A percentile compares a stretch with the other conserved stretches of the same genome.
These are phyloP conservation scores for Pachycephala philippinensis DNA, from an alignment of 2,113 vertebrate species.

Conservation along the genomic window DNA sequence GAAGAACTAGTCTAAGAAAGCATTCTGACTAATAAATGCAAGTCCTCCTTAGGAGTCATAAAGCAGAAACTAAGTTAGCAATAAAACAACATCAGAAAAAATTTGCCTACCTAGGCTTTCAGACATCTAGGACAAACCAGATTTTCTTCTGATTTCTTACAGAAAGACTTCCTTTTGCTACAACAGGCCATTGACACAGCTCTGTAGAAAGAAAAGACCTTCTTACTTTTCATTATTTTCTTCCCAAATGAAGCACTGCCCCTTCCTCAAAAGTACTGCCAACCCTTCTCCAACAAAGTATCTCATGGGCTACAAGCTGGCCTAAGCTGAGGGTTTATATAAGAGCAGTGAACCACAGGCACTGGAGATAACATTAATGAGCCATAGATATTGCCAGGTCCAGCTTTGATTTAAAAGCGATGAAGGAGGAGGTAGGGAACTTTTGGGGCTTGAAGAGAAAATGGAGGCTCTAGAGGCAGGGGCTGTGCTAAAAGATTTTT, in stretches of 20 bases:
- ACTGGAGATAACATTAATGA: background rate
- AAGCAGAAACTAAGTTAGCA: background rate
- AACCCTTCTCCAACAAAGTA: background rate
- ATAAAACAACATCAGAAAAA: background rate
- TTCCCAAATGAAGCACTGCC: background rate
- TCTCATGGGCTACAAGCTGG: background rate
- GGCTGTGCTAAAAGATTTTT: background rate
- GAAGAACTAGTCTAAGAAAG: background rate
- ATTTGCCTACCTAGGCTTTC: background rate
- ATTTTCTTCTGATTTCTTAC: background rate
- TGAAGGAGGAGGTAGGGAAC: accelerated
- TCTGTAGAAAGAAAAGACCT: background rate
- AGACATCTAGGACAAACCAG: background rate
- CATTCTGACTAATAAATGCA: background rate
- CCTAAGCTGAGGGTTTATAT: background rate
- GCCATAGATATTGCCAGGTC: background rate
- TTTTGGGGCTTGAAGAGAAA: background rate
- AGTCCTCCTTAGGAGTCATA: background rate
- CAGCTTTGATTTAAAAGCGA: background rate
- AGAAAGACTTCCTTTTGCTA: background rate
- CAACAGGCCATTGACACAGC: background rate
- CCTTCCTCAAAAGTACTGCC: background rate
- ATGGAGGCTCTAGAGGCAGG: accelerated
- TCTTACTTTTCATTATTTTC: background rate
- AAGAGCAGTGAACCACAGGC: background rate